Conservation (phyloP, 2,113 vertebrate species). For the Gymnobelideus leadbeateri region DNA sequence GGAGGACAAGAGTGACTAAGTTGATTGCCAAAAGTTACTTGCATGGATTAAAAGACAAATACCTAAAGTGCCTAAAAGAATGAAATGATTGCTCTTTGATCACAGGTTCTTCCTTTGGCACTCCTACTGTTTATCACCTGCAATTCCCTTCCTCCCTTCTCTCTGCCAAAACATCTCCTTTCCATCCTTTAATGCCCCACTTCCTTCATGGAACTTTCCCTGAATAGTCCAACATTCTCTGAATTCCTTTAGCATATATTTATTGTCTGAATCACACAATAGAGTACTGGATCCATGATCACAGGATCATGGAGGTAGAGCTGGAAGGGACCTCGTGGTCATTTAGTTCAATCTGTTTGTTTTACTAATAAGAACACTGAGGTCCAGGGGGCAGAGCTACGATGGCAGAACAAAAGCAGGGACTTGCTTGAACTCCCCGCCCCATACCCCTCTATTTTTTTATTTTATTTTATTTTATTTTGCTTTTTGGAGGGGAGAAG, state of each 20-base stretch:
- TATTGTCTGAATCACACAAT: neutral
- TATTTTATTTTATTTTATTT: no score
- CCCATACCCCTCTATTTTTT: no score
- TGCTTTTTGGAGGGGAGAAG: no score
- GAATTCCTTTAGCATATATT: neutral
- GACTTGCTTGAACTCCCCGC: no score
- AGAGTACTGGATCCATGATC: neutral
- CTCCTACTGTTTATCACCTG: slow-evolving; percentile 13
- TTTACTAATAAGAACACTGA: neutral
- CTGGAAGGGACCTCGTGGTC: neutral
- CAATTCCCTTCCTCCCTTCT: neutral
- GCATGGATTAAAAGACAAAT: slow-evolving; percentile 65
- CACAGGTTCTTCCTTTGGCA: slow-evolving; percentile 13
- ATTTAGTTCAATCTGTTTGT: neutral
- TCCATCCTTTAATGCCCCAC: neutral
- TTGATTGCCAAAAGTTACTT: slow-evolving; percentile 66
- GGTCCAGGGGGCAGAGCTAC: neutral
- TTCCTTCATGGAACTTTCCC: neutral
- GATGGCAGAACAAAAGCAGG: no score
- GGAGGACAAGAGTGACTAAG: slow-evolving; percentile 63
- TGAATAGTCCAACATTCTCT: neutral
- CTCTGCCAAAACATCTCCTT: neutral
- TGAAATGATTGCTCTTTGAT: slow-evolving; percentile 18
- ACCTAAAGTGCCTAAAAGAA: slow-evolving; percentile 59
- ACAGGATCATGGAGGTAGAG: neutral